Base-by-base conservation (phyloP, 2,888 invertebrate species). In the Lucinisca nassula region DNA sequence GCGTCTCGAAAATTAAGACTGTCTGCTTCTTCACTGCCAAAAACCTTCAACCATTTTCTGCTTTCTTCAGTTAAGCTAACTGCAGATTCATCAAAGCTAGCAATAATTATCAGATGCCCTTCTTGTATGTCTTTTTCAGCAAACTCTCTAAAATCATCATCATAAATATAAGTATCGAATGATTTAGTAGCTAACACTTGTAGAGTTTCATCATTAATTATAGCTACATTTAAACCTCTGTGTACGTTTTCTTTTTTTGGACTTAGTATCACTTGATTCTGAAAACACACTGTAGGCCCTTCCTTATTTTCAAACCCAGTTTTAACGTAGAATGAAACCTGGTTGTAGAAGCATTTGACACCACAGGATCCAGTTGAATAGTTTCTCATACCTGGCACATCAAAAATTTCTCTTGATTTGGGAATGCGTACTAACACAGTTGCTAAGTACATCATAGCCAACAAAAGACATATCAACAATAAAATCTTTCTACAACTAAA, bases 241-340 rank as follows among this genome's bases (percentile, higher is more conserved):
- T 93, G 92, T 40, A 90, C 91, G 88, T 94, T 95, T 61, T 92
- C 89, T 76, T 92, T 82, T 38, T 93, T 92, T 51, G 91, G 88
- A 92, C 93, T 93, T 27, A 95, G 84, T 17, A 92, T 70, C 97
- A 97, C 96, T 93, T 96, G 96, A 32, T 97, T 97, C 85, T 96
- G 96, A 73, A 97, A 96, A 90, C 97, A 97, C 67, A 97, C 96
- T 85, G 96, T 96, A 1, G 97, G 97, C 75, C 96, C 96, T 81
- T 97, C 96, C 74, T 96, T 96, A 84, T 97, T 97, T 82, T 96
- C 96, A 79, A 96, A 95, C 1, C 97, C 97, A 12, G 97, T 96
- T 91, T 96, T 97, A 24, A 97, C 93, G 89, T 97, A 97, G 40
- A 97, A 96, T 0, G 97, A 95, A 87, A 97, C 95, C 79, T 96